Conservation (phyloP, 1,140 invertebrate species). For the Carcinoscorpius rotundicauda region DNA sequence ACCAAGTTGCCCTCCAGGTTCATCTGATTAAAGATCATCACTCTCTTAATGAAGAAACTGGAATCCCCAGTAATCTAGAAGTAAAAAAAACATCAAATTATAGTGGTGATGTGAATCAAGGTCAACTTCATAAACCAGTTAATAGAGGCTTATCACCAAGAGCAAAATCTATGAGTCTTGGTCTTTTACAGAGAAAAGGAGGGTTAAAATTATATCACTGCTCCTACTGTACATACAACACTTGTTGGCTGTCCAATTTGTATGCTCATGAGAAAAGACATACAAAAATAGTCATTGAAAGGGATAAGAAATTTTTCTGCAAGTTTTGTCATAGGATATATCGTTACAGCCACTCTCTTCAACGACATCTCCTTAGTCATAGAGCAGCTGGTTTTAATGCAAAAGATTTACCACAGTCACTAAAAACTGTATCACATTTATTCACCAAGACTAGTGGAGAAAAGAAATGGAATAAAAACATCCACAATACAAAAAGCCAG, state of each 20-base stretch:
- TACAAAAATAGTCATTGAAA: slow-evolving; percentile 32
- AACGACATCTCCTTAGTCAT: slow-evolving; percentile 29
- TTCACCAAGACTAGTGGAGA: background rate
- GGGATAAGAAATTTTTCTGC: slow-evolving; percentile 27
- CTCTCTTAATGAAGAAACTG: slow-evolving; percentile 27
- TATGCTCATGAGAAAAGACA: slow-evolving; percentile 82
- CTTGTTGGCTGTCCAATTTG: slow-evolving; percentile 70
- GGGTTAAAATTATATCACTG: slow-evolving; percentile 65
- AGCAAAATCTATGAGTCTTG: background rate
- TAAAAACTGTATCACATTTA: background rate
- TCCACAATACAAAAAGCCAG: background rate
- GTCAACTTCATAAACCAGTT: slow-evolving; percentile 9
- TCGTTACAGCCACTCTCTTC: slow-evolving; percentile 29
- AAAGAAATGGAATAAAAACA: slow-evolving; percentile 7
- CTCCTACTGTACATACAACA: slow-evolving; percentile 76
- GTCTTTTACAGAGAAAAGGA: slow-evolving; percentile 16
- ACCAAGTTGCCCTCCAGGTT: slow-evolving; percentile 40
- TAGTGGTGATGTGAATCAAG: slow-evolving; percentile 7
- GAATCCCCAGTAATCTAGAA: slow-evolving; percentile 17
- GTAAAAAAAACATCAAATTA: slow-evolving; percentile 16
- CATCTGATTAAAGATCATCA: slow-evolving; percentile 44
- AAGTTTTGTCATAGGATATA: slow-evolving; percentile 30
- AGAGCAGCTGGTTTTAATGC: slow-evolving; percentile 16
- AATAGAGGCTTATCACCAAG: slow-evolving; percentile 14
- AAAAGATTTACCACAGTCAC: slow-evolving; percentile 12